Percentiles rank a stretch among this genome's conserved stretches.
Evolutionary conservation across 2,888 invertebrate species (phyloP).

Genomic region (Timema cristinae): DNA sequence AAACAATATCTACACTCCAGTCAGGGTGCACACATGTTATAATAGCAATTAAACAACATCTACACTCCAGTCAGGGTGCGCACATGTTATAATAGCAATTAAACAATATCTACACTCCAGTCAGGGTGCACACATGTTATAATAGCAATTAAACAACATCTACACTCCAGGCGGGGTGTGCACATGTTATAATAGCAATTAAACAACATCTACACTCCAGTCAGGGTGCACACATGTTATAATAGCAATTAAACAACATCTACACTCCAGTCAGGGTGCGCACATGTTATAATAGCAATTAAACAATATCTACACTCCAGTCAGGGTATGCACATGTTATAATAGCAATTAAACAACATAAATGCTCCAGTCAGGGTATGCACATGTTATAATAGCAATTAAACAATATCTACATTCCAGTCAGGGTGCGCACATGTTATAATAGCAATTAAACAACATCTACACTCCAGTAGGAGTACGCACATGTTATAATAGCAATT

Average conservation of each 20-base stretch:
- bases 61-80: slow-evolving; percentile 67
- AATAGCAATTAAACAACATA: slow-evolving; percentile 46
- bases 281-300: too few relatives aligned
- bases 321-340: slow-evolving; percentile 49
- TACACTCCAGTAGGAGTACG: slow-evolving; percentile 67
- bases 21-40: slow-evolving; percentile 49
- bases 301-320: slow-evolving; percentile 65
- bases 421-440: slow-evolving; percentile 49
- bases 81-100: too few relatives aligned
- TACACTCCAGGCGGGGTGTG: slow-evolving; percentile 67
- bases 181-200: too few relatives aligned
- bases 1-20: slow-evolving; percentile 65
- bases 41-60: slow-evolving; percentile 46
- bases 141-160: slow-evolving; percentile 46
- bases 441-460: slow-evolving; percentile 46
- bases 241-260: slow-evolving; percentile 46
- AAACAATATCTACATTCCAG: slow-evolving; percentile 65
- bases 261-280: slow-evolving; percentile 67
- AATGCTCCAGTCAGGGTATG: slow-evolving; percentile 67
- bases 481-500: too few relatives aligned
- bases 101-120: slow-evolving; percentile 65
- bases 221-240: slow-evolving; percentile 49
- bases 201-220: slow-evolving; percentile 65
- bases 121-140: slow-evolving; percentile 49
- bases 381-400: too few relatives aligned